Evolutionary conservation across 2,888 invertebrate species (phyloP).

Genomic region (Mallateleia sp.): DNA sequence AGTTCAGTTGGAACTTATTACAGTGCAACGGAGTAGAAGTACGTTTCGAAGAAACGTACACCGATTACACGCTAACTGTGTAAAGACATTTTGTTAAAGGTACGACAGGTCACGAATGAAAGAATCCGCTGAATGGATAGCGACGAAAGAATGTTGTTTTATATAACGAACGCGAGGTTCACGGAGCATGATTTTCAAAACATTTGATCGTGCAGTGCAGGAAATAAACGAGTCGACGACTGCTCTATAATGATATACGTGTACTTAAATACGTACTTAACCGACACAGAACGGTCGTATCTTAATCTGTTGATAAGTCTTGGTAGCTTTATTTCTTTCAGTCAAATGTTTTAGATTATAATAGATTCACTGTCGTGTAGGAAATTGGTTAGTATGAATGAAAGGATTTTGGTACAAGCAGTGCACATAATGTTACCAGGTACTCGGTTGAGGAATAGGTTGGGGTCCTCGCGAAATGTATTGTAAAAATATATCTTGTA

Average conservation of each 20-base stretch:
- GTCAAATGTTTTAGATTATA: slow-evolving; percentile 45
- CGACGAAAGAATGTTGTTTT: slow-evolving; percentile 12
- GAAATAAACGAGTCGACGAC: slow-evolving; percentile 27
- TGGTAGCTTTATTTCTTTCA: slow-evolving; percentile 11
- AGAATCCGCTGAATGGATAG: slow-evolving; percentile 17
- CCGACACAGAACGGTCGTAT: slow-evolving; percentile 21
- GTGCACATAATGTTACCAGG: too few relatives aligned
- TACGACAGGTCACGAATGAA: neutral
- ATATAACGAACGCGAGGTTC: neutral
- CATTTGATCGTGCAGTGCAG: slow-evolving; percentile 26
- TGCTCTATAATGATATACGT: slow-evolving; percentile 29
- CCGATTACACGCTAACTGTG: neutral
- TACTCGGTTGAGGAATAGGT: neutral
- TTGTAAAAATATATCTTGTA: slow-evolving; percentile 27
- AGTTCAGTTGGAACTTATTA: neutral
- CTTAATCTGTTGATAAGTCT: slow-evolving; percentile 24
- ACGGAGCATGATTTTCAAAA: slow-evolving; percentile 13
- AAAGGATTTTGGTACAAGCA: neutral
- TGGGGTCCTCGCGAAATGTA: neutral
- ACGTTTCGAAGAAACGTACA: too few relatives aligned
- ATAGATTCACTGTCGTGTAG: slow-evolving; percentile 12
- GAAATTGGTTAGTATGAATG: neutral
- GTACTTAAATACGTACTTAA: slow-evolving; percentile 63
- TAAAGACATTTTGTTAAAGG: neutral
- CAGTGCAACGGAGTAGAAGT: neutral